These are phyloP conservation scores for Akabosia matsudoensis DNA, from an alignment of 1,140 invertebrate genomes.

Conservation along the genomic window DNA sequence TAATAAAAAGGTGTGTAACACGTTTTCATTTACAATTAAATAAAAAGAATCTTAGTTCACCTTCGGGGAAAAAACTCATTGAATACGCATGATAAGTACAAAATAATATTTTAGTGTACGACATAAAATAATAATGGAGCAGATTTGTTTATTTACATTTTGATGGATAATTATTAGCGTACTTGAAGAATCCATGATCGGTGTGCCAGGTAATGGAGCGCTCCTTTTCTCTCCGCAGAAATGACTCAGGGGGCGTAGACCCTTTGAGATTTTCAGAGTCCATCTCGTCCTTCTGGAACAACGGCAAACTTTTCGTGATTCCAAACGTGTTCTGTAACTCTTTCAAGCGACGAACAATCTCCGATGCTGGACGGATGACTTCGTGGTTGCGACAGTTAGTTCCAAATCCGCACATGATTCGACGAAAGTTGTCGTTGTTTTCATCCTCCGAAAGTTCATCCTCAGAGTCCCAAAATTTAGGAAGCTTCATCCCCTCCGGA, in stretches of 20 bases:
- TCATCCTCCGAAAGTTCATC: conserved; percentile 7
- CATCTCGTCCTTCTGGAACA: neutral
- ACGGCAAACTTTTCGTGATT: neutral
- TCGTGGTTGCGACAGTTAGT: conserved; percentile 6
- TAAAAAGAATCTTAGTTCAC: too few species aligned
- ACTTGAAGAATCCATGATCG: neutral
- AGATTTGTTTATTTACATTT: neutral
- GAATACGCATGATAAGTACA: too few species aligned
- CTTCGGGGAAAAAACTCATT: too few species aligned
- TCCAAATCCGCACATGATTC: conserved; percentile 21
- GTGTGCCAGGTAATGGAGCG: neutral
- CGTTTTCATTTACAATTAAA: neutral
- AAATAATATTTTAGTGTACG: too few species aligned
- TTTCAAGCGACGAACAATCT: conserved; percentile 3
- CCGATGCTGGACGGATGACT: conserved; percentile 10
- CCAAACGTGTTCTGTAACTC: conserved; percentile 14
- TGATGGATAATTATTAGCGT: conserved; percentile 9
- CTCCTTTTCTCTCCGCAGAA: neutral
- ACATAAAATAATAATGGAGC: too few species aligned
- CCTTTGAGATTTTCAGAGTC: neutral
- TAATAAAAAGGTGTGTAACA: too few species aligned
- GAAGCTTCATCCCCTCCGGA: neutral
- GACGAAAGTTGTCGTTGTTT: neutral
- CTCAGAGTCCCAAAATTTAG: conserved; percentile 17
- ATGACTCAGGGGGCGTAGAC: neutral